These are phyloP conservation scores for Atopsyche davidsoni DNA, from an alignment of 1,140 invertebrate genomes.

Conservation along the genomic window DNA sequence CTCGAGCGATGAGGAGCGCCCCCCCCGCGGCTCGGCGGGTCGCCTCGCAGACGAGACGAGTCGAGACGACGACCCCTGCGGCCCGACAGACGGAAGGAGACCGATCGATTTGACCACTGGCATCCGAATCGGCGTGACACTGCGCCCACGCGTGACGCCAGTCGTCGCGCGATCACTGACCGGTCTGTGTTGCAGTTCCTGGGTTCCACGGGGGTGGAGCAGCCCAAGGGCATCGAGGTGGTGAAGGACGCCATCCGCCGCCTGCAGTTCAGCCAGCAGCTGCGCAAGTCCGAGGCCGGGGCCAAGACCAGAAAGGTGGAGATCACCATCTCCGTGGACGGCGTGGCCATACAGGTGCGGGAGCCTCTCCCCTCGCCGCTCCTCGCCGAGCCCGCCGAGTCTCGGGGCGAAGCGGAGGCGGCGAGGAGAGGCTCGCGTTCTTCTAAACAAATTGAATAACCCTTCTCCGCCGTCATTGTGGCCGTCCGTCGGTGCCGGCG, in stretches of 20 bases:
- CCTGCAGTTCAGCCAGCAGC: constrained; percentile 88
- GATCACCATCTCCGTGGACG: constrained; percentile 90
- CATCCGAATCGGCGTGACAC: not conserved
- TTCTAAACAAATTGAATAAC: too few species aligned
- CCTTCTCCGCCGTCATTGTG: too few species aligned
- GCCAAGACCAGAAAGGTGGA: constrained; percentile 91
- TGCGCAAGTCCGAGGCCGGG: constrained; percentile 84
- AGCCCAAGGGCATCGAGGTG: constrained; percentile 94
- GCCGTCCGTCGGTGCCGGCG: too few species aligned
- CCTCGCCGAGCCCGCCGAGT: too few species aligned
- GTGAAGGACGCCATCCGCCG: constrained; percentile 94
- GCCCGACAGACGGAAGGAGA: not conserved
- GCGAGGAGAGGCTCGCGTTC: too few species aligned
- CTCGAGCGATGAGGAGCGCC: too few species aligned
- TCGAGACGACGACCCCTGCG: not conserved
- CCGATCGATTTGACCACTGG: not conserved
- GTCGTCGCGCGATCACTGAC: too few species aligned
- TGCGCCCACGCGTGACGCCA: too few species aligned
- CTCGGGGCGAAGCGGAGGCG: too few species aligned
- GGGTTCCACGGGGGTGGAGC: constrained; percentile 86
- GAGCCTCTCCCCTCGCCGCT: too few species aligned
- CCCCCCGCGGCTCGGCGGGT: too few species aligned
- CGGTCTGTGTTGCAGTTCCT: constrained; percentile 82
- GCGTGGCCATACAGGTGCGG: constrained; percentile 83
- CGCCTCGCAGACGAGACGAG: too few species aligned